Conservation (phyloP, 1,140 invertebrate species). For the Drosophila littoralis region DNA sequence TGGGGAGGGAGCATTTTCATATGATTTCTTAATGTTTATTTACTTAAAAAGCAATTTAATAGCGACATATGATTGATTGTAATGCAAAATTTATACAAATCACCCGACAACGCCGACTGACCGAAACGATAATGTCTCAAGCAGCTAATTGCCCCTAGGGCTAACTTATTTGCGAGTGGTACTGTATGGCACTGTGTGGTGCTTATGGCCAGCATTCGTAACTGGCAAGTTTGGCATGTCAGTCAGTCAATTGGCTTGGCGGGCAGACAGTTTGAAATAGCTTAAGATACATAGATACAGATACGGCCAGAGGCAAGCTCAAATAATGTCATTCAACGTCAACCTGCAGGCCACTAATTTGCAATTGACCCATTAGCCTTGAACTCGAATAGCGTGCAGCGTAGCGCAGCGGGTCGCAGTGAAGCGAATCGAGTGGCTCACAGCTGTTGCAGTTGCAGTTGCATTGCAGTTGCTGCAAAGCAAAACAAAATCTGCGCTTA, state of each 20-base stretch:
- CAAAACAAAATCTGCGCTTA: conserved; percentile 56
- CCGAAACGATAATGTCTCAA: conserved; percentile 42
- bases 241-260: conserved; percentile 6
- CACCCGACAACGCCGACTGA: conserved; percentile 29
- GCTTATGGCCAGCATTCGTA: neutral
- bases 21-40: conserved; percentile 73
- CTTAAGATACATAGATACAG: conserved; percentile 42
- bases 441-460: conserved; percentile 40
- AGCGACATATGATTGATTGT: conserved; percentile 78
- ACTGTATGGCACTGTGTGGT: neutral
- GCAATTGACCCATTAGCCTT: conserved; percentile 80
- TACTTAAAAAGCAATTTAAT: conserved; percentile 67
- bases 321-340: conserved; percentile 77
- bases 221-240: conserved; percentile 24
- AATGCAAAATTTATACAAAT: conserved; percentile 78
- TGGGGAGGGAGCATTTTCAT: conserved; percentile 36
- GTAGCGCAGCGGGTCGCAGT: conserved; percentile 1
- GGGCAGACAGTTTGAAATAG: conserved; percentile 29
- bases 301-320: conserved; percentile 13
- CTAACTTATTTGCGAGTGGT: conserved; percentile 1
- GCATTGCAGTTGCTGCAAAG: conserved; percentile 8
- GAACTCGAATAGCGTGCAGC: conserved; percentile 62
- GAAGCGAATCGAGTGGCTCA: conserved; percentile 39
- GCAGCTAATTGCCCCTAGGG: conserved; percentile 53
- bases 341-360: conserved; percentile 78